These are phyloP conservation scores for Conger conger DNA, from an alignment of 2,113 vertebrate species.

Conservation along the genomic window DNA sequence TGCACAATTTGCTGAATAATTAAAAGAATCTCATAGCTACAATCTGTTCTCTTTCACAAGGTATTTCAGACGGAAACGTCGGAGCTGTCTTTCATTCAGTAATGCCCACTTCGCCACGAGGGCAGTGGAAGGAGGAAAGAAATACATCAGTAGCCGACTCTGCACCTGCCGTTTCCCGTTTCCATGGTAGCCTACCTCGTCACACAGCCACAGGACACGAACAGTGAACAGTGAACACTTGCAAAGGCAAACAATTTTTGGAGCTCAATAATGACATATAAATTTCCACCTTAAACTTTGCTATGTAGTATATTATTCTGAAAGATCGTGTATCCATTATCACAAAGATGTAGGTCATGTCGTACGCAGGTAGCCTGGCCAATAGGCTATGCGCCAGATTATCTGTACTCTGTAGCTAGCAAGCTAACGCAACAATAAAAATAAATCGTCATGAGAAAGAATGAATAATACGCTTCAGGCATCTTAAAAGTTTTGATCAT, in stretches of 20 bases:
- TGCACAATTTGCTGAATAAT: conserved; percentile 21
- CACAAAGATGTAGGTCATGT: neutral
- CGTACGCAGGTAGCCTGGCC: neutral
- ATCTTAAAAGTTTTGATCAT: neutral
- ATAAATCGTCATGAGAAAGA: neutral
- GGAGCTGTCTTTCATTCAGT: neutral
- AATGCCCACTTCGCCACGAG: neutral
- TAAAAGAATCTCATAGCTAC: conserved; percentile 38
- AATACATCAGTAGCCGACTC: conserved; percentile 5
- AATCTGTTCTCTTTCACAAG: conserved; percentile 22
- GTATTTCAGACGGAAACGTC: neutral
- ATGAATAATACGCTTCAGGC: neutral
- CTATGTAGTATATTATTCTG: neutral
- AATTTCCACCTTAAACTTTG: neutral
- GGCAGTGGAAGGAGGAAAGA: neutral
- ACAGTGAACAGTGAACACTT: conserved; percentile 8
- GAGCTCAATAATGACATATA: neutral
- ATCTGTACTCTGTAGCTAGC: neutral
- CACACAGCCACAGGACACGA: conserved; percentile 20
- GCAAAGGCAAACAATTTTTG: neutral
- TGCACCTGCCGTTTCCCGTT: conserved; percentile 49
- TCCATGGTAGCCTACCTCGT: conserved; percentile 43
- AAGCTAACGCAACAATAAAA: neutral
- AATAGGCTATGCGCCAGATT: neutral
- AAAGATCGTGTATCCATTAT: neutral